Evolutionary conservation across 53 echinoderm and acorn worm genomes (phyloP).

Genomic region (Patiria pectinifera): DNA sequence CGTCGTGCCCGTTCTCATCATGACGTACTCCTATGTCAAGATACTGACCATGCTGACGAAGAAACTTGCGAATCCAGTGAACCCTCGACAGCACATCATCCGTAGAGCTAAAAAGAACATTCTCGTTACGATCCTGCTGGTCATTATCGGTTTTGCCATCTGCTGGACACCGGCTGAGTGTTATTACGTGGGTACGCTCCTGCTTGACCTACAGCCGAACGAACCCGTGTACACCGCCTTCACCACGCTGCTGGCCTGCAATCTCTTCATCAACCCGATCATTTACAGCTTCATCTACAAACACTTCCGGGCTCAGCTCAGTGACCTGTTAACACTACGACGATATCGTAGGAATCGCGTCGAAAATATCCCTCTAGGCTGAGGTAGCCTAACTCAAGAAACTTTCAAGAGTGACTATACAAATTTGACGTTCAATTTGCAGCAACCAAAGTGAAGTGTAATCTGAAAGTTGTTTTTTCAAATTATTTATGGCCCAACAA

Average conservation of each 20-base stretch:
- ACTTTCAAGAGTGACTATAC: too few relatives aligned
- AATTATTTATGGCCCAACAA: too few relatives aligned
- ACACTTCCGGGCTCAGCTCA: neutral
- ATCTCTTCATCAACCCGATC: neutral
- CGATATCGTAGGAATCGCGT: neutral
- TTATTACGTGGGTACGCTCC: neutral
- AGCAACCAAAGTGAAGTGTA: too few relatives aligned
- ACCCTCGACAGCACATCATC: neutral
- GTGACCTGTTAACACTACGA: neutral
- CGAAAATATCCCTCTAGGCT: too few relatives aligned
- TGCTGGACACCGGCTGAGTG: neutral
- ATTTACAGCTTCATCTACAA: neutral
- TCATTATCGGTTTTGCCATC: neutral
- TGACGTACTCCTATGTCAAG: neutral
- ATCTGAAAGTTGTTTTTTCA: too few relatives aligned
- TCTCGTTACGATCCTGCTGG: neutral
- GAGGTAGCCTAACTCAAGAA: too few relatives aligned
- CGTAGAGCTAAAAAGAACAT: neutral
- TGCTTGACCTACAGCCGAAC: neutral
- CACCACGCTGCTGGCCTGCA: slow-evolving; percentile 15
- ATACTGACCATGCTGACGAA: neutral
- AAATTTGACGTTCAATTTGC: too few relatives aligned
- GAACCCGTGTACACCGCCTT: neutral
- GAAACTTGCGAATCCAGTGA: neutral
- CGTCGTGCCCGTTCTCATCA: too few relatives aligned